Base-by-base conservation (phyloP, 1,140 invertebrate genomes). In the Kradibia gibbosae region DNA sequence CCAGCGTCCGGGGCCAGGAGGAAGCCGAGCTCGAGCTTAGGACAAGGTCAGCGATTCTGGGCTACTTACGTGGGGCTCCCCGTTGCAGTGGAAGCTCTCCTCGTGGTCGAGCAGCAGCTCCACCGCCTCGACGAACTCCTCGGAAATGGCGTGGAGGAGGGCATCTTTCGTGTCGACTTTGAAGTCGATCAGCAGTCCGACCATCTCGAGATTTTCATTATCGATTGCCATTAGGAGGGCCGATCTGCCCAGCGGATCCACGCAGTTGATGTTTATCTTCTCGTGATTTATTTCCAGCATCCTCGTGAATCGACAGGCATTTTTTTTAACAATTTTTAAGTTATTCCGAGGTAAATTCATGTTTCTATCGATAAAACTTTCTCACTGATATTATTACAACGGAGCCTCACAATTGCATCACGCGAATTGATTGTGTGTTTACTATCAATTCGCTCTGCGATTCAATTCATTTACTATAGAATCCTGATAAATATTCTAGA, bases 161-260 rank as follows among this genome's bases (percentile, higher is more conserved):
- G 98, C 97, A 91, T 99, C 98, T 86, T 97, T 96, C 0, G 97
- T 98, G 90, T 98, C 95, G 50, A 96, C 95, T 86, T 95, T 94
- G 88, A 95, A 94, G 89, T 97, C 95, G 80, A 99, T 95, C 82
- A 99, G 93, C 78, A 99, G 92, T 87, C 99, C 97, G 15, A 99
- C 97, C 98, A 99, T 99, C 92, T 99, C 98, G 82, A 99, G 93
- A 91, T 99, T 99, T 93, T 99, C 98, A 92, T 99, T 99, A 92
- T 99, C 98, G 84, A 99, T 99, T 81, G 98, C 98, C 96, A 98
- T 98, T 70, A 98, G 93, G 13, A 98, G 93, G 0, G 97, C 97
- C 71, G 96, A 96, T 84, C 97, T 92, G 53, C 97, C 98, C 85
- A 99, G 92, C 1, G 98, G 97, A 93, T 99, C 98, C 65, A 98